Percentiles rank a stretch among this genome's conserved stretches.
These are phyloP conservation scores for Cheirogaleus major DNA, from an alignment of 2,797 vertebrate genomes.

Conservation along the genomic window DNA sequence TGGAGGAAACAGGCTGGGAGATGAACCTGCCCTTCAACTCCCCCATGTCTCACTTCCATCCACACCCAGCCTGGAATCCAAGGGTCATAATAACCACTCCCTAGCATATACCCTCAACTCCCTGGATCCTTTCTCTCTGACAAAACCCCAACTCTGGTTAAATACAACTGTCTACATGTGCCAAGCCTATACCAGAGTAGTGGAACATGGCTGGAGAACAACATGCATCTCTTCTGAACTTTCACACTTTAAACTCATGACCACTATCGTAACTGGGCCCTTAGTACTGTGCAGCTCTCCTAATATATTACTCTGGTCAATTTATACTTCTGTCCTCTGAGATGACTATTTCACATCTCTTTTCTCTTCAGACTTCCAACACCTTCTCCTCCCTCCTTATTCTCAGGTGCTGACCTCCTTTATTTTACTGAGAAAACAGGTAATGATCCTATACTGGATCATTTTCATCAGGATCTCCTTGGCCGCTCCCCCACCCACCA, in stretches of 20 bases:
- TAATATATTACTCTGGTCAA: not conserved
- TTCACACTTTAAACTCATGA: not conserved
- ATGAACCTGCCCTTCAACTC: constrained; percentile 31
- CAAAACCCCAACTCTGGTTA: constrained; percentile 27
- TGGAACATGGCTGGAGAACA: not conserved
- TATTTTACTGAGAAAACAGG: constrained; percentile 37
- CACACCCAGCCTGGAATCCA: not conserved
- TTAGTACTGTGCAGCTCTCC: not conserved
- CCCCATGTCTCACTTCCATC: not conserved
- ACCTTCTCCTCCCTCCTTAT: not conserved
- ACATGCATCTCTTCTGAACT: not conserved
- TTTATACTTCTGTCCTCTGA: constrained; percentile 8
- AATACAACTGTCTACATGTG: not conserved
- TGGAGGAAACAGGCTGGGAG: constrained; percentile 47
- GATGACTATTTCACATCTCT: constrained; percentile 14
- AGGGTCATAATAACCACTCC: not conserved
- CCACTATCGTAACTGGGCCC: not conserved
- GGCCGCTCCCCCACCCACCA: not conserved
- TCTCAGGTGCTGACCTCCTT: not conserved
- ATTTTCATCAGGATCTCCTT: not conserved
- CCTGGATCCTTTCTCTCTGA: not conserved
- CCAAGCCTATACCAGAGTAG: not conserved
- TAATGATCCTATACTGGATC: not conserved
- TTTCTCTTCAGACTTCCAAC: constrained; percentile 11
- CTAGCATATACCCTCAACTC: not conserved